Percentiles rank a stretch among this genome's conserved stretches.
Conservation (phyloP, 2,113 vertebrate genomes). For the Callocephalon fimbriatum region DNA sequence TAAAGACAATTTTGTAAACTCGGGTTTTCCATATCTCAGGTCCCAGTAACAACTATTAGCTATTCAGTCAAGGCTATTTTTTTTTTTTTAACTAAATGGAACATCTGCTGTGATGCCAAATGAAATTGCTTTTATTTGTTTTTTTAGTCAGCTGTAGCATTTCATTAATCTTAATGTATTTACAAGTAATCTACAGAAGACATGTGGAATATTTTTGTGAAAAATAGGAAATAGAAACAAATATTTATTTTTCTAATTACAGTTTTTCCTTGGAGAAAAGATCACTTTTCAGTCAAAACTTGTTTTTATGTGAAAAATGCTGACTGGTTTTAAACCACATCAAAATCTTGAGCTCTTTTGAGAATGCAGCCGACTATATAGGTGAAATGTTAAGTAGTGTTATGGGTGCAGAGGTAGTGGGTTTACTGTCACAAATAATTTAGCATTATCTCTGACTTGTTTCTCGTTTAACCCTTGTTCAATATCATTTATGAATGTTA, state of each 20-base stretch:
- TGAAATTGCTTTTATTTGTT: not conserved
- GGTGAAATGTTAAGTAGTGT: not conserved
- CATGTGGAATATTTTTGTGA: not conserved
- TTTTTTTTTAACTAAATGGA: not conserved
- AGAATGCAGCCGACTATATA: not conserved
- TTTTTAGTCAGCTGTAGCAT: not conserved
- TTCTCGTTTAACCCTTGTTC: not conserved
- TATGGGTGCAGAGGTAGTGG: not conserved
- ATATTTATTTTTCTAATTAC: not conserved
- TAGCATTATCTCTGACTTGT: not conserved
- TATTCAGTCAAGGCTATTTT: not conserved
- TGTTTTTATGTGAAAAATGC: not conserved
- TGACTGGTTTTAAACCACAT: not conserved
- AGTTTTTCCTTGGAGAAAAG: not conserved
- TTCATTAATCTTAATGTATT: not conserved
- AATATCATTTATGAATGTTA: not conserved
- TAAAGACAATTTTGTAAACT: not conserved
- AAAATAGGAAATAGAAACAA: not conserved
- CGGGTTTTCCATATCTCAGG: not conserved
- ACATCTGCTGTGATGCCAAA: not conserved
- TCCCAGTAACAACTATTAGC: not conserved
- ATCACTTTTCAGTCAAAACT: not conserved
- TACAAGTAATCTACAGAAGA: not conserved
- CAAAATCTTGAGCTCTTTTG: not conserved
- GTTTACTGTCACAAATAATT: not conserved